phyloP scores from a whole-genome alignment of 2,797 vertebrate species.

The Iguana delicatissima region DNA sequence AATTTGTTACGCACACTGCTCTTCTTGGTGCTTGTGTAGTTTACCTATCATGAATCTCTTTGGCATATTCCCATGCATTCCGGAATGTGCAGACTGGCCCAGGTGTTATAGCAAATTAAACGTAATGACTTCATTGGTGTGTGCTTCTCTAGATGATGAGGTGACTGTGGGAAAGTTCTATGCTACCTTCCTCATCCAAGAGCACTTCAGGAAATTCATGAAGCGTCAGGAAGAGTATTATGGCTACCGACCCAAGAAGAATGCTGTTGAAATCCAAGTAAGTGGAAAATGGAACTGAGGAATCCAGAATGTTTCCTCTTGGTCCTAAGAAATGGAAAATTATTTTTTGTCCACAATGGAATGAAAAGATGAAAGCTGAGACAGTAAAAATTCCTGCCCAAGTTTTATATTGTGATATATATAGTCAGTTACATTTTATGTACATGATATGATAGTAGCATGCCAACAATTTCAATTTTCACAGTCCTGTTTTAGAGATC shows the following conservation, averaged over 20 bases:
- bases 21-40: not conserved
- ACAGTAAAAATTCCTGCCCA: not conserved
- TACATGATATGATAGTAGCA: not conserved
- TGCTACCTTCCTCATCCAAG: constrained; percentile 97
- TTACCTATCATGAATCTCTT: not conserved
- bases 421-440: too few species aligned
- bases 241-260: constrained; percentile 95
- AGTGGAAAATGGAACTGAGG: not conserved
- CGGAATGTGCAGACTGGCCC: rapidly evolving
- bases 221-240: constrained; percentile 98
- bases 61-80: rapidly evolving
- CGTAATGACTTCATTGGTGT: not conserved
- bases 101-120: not conserved
- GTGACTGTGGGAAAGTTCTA: constrained; percentile 99
- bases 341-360: not conserved
- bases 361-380: not conserved
- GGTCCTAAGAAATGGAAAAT: not conserved
- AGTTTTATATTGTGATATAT: not conserved
- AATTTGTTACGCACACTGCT: not conserved
- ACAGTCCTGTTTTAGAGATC: not conserved
- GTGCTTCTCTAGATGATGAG: constrained; percentile 89
- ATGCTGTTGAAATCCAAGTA: constrained; percentile 90
- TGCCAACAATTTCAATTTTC: not conserved
- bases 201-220: constrained; percentile 97
- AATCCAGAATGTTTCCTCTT: not conserved